Conservation (phyloP, 2,113 vertebrate genomes). For the Coryphaenoides rupestris region DNA sequence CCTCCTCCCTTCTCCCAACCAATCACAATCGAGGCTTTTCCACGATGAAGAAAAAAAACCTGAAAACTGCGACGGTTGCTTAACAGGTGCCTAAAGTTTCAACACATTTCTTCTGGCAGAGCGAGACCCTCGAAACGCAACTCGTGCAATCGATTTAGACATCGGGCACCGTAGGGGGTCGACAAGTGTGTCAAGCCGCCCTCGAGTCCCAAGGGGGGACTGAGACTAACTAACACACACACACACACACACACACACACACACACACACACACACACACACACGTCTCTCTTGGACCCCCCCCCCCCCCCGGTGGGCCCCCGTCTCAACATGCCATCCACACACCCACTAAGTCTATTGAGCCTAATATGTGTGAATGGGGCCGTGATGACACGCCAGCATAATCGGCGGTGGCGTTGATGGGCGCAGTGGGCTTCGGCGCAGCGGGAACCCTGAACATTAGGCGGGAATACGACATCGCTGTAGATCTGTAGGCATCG, state of each 20-base stretch:
- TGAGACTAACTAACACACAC: constrained; percentile 15
- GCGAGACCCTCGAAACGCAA: constrained; percentile 5
- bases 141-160: constrained; percentile 55
- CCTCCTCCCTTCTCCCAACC: too few species aligned
- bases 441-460: too few species aligned
- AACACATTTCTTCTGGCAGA: too few species aligned
- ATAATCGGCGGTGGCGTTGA: neutral
- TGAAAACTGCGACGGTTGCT: too few species aligned
- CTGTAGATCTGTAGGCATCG: too few species aligned
- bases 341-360: constrained; percentile 51
- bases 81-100: too few species aligned
- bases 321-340: constrained; percentile 51
- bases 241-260: constrained; percentile 21
- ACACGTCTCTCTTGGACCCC: neutral
- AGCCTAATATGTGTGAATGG: constrained; percentile 73
- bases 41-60: too few species aligned
- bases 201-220: constrained; percentile 44
- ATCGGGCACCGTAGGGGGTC: constrained; percentile 30
- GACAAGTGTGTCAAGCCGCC: constrained; percentile 42
- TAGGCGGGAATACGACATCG: too few species aligned
- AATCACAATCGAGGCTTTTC: too few species aligned
- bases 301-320: constrained; percentile 18
- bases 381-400: constrained; percentile 33
- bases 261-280: constrained; percentile 6
- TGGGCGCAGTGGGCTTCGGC: too few species aligned